A percentile compares a stretch with the other conserved stretches of the same genome.
Conservation (phyloP, 2,797 vertebrate genomes). For the Phataginus tricuspis region DNA sequence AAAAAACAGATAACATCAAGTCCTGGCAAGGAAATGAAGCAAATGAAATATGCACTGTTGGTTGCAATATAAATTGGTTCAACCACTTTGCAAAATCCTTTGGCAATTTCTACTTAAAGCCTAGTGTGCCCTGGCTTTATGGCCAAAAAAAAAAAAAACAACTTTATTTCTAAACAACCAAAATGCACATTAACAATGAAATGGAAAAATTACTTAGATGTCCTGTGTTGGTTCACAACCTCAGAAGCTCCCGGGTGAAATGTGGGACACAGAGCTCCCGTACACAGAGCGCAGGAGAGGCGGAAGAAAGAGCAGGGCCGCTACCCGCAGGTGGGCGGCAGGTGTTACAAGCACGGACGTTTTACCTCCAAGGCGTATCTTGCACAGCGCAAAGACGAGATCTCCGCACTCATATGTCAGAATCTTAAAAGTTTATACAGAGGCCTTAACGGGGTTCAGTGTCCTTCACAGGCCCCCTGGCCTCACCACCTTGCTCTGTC, state of each 20-base stretch:
- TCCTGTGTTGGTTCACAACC: too few species aligned
- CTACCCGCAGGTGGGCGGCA: too few species aligned
- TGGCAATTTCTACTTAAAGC: background rate
- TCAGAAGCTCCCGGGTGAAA: background rate
- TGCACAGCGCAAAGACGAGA: too few species aligned
- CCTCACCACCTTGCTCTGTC: background rate
- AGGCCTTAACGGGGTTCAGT: background rate
- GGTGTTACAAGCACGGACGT: background rate
- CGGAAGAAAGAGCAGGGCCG: background rate
- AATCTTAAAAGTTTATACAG: background rate
- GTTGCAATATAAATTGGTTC: background rate
- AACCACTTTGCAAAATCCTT: background rate
- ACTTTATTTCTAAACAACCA: background rate
- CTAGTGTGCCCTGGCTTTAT: background rate
- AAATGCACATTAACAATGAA: background rate
- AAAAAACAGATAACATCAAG: background rate
- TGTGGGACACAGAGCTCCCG: too few species aligned
- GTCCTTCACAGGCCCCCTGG: too few species aligned
- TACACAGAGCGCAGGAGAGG: too few species aligned
- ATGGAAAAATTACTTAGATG: background rate
- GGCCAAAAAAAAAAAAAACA: background rate
- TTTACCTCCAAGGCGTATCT: background rate
- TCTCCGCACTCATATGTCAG: accelerated
- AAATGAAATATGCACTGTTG: background rate
- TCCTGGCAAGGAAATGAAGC: background rate